A percentile compares a stretch with the other conserved stretches of the same genome.
phyloP scores from a whole-genome alignment of 2,113 vertebrate genomes.

The Echinops telfairi region DNA sequence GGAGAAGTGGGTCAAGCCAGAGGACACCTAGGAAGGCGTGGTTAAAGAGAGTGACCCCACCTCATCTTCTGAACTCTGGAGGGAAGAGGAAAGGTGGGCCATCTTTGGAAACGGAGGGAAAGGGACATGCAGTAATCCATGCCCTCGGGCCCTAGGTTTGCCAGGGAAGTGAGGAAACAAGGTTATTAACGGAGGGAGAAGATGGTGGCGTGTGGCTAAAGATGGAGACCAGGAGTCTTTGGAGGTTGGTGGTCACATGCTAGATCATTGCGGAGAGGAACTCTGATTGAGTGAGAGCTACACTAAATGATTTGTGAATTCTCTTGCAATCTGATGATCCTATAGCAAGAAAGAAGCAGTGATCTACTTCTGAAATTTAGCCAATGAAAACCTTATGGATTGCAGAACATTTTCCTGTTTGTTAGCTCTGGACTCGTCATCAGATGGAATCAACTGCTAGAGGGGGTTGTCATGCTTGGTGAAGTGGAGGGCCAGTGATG shows the following conservation, averaged over 20 bases:
- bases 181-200: neutral
- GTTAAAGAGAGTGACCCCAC: neutral
- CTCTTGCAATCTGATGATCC: neutral
- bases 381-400: too few relatives aligned
- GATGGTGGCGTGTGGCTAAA: neutral
- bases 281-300: neutral
- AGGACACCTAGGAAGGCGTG: neutral
- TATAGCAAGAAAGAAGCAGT: too few relatives aligned
- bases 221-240: neutral
- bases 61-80: neutral
- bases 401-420: too few relatives aligned
- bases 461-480: neutral
- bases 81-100: neutral
- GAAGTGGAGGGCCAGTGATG: neutral
- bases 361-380: too few relatives aligned
- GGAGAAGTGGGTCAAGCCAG: neutral
- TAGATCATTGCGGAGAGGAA: neutral
- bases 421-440: too few relatives aligned
- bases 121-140: neutral
- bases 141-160: neutral
- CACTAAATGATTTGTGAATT: neutral
- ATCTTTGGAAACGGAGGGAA: neutral
- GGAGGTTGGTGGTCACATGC: neutral
- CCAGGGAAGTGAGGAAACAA: neutral
- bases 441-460: neutral